Conservation (phyloP, 2,797 vertebrate species). For the Urosaurus nigricauda region DNA sequence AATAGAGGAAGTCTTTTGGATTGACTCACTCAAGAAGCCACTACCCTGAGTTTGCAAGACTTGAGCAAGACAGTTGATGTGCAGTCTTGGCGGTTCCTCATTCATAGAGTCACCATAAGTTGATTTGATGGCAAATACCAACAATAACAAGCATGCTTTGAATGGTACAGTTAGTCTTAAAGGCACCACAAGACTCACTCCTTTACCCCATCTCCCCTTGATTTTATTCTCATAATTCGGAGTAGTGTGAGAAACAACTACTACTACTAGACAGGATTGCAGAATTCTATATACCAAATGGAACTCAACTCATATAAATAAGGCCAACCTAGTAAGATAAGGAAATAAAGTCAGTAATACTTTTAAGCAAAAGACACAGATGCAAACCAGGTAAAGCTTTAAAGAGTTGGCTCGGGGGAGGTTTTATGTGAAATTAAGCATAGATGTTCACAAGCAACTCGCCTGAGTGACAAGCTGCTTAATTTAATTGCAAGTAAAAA, state of each 20-base stretch:
- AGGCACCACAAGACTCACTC: too few relatives aligned
- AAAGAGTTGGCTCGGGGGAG: conserved; percentile 65
- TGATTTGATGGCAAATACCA: neutral
- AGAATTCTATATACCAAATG: conserved; percentile 9
- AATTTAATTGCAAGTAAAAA: conserved; percentile 77
- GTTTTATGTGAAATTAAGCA: conserved; percentile 70
- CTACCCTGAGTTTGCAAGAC: too few relatives aligned
- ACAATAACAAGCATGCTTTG: neutral
- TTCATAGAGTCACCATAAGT: neutral
- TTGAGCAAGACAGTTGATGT: too few relatives aligned
- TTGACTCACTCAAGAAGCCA: too few relatives aligned
- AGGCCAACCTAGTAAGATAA: conserved; percentile 37
- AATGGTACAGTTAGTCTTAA: too few relatives aligned
- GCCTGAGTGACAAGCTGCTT: conserved; percentile 75
- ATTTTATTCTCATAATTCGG: neutral
- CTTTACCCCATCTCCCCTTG: too few relatives aligned
- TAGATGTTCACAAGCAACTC: conserved; percentile 67
- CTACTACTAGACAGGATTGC: conserved; percentile 22
- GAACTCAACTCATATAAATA: conserved; percentile 23
- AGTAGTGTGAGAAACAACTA: conserved; percentile 17
- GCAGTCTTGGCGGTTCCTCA: too few relatives aligned
- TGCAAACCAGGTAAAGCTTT: conserved; percentile 60
- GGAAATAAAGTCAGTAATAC: conserved; percentile 27
- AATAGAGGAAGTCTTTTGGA: too few relatives aligned
- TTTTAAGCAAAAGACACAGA: conserved; percentile 47